Evolutionary conservation across 1,140 invertebrate species (phyloP).

Genomic region (Drosophila ironensis): DNA sequence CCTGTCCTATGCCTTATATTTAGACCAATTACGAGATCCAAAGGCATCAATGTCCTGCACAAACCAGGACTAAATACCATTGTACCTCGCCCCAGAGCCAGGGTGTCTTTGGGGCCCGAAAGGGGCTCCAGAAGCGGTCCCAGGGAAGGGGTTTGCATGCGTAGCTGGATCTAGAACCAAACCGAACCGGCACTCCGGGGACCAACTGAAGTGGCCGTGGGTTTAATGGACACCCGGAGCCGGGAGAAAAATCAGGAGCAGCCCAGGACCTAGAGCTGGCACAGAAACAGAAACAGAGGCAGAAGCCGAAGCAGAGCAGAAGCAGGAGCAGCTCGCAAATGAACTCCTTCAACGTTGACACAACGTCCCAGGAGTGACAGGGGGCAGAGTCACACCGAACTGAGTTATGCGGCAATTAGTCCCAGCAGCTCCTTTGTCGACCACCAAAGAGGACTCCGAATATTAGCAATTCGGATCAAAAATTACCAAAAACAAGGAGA

Average conservation of each 20-base stretch:
- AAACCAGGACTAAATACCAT: too few relatives aligned
- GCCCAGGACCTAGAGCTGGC: background rate
- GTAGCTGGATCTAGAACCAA: background rate
- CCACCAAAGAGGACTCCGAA: background rate
- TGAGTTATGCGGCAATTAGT: slow-evolving; percentile 39
- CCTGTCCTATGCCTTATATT: too few relatives aligned
- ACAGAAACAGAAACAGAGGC: too few relatives aligned
- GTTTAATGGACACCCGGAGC: slow-evolving; percentile 25
- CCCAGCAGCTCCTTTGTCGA: slow-evolving; percentile 16
- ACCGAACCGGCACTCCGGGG: slow-evolving; percentile 13
- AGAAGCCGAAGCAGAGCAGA: too few relatives aligned
- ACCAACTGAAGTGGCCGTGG: slow-evolving; percentile 24
- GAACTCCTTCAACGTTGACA: slow-evolving; percentile 30
- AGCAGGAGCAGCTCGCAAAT: slow-evolving; percentile 16
- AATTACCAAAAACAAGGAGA: too few relatives aligned
- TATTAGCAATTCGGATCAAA: too few relatives aligned
- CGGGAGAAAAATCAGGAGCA: background rate
- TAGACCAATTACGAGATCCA: too few relatives aligned
- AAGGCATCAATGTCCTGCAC: too few relatives aligned
- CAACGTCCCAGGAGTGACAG: background rate
- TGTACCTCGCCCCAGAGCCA: too few relatives aligned
- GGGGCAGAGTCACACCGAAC: slow-evolving; percentile 1
- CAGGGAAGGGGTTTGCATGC: too few relatives aligned
- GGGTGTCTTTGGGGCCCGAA: too few relatives aligned
- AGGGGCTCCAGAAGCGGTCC: too few relatives aligned